These are phyloP conservation scores for Odontothrips loti DNA, from an alignment of 2,888 invertebrate species.

Conservation along the genomic window DNA sequence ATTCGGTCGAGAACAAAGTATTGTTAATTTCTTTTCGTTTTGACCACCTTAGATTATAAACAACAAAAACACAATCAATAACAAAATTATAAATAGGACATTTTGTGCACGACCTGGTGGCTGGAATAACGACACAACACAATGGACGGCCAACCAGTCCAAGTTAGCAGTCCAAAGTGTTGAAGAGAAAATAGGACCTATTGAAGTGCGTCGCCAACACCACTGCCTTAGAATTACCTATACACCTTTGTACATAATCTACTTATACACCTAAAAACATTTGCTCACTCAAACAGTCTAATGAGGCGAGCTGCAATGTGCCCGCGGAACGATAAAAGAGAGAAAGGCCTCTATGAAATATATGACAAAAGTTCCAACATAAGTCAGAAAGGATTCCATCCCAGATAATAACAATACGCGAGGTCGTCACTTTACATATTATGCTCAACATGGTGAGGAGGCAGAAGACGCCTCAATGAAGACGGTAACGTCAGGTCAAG, in stretches of 20 bases:
- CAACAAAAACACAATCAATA: neutral
- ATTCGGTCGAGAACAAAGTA: slow-evolving; percentile 19
- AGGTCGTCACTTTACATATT: too few species aligned
- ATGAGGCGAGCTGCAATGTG: slow-evolving; percentile 27
- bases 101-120: slow-evolving; percentile 24
- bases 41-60: neutral
- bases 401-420: too few species aligned
- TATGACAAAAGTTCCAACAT: slow-evolving; percentile 24
- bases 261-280: slow-evolving; percentile 25
- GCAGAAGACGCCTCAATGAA: neutral
- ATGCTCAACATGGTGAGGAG: too few species aligned
- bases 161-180: neutral
- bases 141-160: neutral
- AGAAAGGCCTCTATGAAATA: slow-evolving; percentile 25
- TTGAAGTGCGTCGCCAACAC: slow-evolving; percentile 19
- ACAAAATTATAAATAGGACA: slow-evolving; percentile 15
- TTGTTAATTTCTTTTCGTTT: neutral
- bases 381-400: slow-evolving; percentile 1
- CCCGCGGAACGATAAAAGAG: slow-evolving; percentile 1
- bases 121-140: slow-evolving; percentile 11
- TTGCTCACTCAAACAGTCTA: neutral
- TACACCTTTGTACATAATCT: neutral
- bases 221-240: neutral
- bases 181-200: slow-evolving; percentile 20
- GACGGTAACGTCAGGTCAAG: neutral